Conservation (phyloP, 2,113 vertebrate species). For the Anoplopoma fimbria region DNA sequence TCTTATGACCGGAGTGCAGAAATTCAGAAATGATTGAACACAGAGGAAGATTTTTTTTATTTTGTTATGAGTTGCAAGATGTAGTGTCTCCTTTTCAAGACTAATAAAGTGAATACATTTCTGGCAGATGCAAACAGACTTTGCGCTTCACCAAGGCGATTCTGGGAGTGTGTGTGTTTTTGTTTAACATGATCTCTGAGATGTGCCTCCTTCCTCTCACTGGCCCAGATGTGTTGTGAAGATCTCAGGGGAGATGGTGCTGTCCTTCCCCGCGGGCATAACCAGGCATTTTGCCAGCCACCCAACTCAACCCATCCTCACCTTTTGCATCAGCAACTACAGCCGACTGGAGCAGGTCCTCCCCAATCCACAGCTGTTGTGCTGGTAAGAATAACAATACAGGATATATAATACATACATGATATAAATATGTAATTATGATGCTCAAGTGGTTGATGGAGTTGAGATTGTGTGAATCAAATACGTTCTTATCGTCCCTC, state of each 20-base stretch:
- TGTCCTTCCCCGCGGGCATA: slow-evolving; percentile 97
- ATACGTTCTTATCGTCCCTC: neutral
- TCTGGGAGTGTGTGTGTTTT: neutral
- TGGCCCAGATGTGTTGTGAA: slow-evolving; percentile 93
- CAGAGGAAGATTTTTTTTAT: neutral
- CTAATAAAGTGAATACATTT: neutral
- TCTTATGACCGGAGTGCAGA: neutral
- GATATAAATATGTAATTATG: neutral
- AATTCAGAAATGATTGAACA: neutral
- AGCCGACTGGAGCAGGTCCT: slow-evolving; percentile 94
- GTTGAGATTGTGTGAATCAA: slow-evolving; percentile 5
- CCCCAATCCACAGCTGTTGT: slow-evolving; percentile 97
- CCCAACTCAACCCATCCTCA: slow-evolving; percentile 91
- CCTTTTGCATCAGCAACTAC: slow-evolving; percentile 94
- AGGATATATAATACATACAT: neutral
- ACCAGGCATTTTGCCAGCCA: slow-evolving; percentile 96
- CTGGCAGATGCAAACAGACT: neutral
- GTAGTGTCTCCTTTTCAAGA: neutral
- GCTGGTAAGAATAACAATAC: slow-evolving; percentile 87
- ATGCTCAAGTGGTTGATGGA: neutral
- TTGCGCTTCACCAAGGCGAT: neutral
- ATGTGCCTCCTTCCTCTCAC: slow-evolving; percentile 15
- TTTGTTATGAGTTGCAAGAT: neutral
- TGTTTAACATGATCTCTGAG: slow-evolving; percentile 5
- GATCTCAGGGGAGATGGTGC: slow-evolving; percentile 97